Conservation (phyloP, 2,888 invertebrate genomes). For the Clitarchus hookeri region DNA sequence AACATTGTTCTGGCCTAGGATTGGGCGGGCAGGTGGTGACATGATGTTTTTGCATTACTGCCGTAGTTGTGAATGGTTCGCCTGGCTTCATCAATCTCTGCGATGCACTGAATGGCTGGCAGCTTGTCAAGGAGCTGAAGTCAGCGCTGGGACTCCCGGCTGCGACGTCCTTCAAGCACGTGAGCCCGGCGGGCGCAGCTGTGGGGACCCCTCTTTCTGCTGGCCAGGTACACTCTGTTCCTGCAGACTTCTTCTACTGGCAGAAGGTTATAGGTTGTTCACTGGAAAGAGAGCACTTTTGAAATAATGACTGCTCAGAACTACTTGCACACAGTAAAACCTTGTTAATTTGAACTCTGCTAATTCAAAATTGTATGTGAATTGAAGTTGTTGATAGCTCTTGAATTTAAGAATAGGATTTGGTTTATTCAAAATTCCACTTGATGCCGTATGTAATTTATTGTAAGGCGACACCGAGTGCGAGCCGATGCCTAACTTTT, state of each 20-base stretch:
- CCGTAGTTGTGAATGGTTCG: constrained; percentile 81
- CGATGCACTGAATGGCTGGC: constrained; percentile 97
- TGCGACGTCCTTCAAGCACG: constrained; percentile 97
- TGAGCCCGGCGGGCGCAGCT: constrained; percentile 97
- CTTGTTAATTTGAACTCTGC: too few species aligned
- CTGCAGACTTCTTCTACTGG: too few species aligned
- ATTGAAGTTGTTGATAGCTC: too few species aligned
- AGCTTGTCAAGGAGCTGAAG: constrained; percentile 88
- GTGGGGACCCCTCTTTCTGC: constrained; percentile 77
- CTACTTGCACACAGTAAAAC: not conserved
- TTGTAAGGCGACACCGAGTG: too few species aligned
- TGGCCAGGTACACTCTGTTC: constrained; percentile 18
- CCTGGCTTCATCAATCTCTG: constrained; percentile 98
- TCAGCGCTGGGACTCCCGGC: constrained; percentile 81
- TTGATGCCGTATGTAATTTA: too few species aligned
- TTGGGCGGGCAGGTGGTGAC: not conserved
- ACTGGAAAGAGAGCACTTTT: too few species aligned
- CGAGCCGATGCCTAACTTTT: too few species aligned
- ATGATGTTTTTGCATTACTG: not conserved
- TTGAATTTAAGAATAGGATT: too few species aligned
- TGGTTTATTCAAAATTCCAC: too few species aligned
- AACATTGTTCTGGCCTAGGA: too few species aligned
- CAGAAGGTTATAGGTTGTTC: too few species aligned
- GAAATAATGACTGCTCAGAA: not conserved
- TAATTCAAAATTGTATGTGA: too few species aligned